Evolutionary conservation across 2,888 invertebrate genomes (phyloP).

Genomic region (Spisula solida): DNA sequence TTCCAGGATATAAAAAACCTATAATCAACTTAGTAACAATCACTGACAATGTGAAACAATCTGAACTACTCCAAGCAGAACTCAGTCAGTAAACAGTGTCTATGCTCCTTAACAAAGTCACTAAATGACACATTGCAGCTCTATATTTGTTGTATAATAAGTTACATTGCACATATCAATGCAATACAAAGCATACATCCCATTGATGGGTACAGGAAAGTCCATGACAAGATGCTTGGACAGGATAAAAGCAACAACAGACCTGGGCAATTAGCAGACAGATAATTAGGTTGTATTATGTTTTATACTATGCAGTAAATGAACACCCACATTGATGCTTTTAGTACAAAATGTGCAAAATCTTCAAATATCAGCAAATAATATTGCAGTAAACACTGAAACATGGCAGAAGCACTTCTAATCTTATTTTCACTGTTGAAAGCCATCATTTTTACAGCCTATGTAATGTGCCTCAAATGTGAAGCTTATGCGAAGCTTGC

Average conservation of each 20-base stretch:
- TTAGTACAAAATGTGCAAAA: neutral
- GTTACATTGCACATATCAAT: no score
- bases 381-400: neutral
- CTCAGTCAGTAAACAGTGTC: no score
- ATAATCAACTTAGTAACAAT: neutral
- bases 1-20: neutral
- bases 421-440: neutral
- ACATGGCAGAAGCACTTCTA: neutral
- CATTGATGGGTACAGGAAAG: neutral
- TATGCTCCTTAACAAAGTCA: no score
- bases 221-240: neutral
- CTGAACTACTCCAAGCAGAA: constrained; percentile 1
- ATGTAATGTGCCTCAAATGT: neutral
- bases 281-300: neutral
- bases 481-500: neutral
- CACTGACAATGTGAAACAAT: neutral
- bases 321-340: constrained; percentile 7
- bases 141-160: no score
- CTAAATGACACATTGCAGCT: no score
- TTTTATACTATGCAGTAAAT: neutral
- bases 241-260: neutral
- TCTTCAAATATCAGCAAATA: neutral
- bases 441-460: neutral
- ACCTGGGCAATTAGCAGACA: neutral
- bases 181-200: neutral